Base-by-base conservation (phyloP, 2,888 invertebrate genomes). In the Drosophila fulvimacula region DNA sequence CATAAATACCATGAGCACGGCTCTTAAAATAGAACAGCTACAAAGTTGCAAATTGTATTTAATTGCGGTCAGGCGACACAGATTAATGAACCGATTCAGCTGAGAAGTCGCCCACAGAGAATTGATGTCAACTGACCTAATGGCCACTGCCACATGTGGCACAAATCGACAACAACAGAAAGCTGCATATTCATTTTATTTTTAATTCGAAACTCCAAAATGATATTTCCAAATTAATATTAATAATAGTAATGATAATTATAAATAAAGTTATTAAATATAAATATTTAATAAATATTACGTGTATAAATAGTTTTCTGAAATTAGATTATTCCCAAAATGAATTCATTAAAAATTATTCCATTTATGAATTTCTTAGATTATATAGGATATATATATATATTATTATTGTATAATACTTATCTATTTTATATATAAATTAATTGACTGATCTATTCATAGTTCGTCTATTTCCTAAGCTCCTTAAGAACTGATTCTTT, bases 1-100 rank as follows among this genome's bases (percentile, higher is more conserved):
- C 81, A 78, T 86, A 87, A 83, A 83, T 83, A 86, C 86, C 77
- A 76, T 46, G 63, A n/a, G 49, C 19, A 15, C 19, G 9, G n/a
- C 46, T 63, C 83, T 76, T 64, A 57, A 77, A 69, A 86, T 75
- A 86, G 83, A 64, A 62, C 49, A 24, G 69, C 81, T 73, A 81
- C 84, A 74, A 55, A 78, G 84, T 83, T 81, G 87, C 73, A 67
- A 85, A 71, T 64, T 64, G 74, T 69, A 69, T 69, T 70, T 72
- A 69, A 72, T 79, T 80, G 79, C 66, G 75, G 72, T 75, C 76
- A 67, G 60, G 49, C 80, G 72, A 70, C 63, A 51, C 70, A 72
- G 89, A 84, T 89, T 84, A 88, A 69, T 62, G 77, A 74, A 68
- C 69, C 69, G 41, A 59, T 65, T 68, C 38, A 44, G 27, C 56